A percentile compares a stretch with the other conserved stretches of the same genome.
Conservation (phyloP, 2,113 vertebrate genomes). For the Cyanoramphus novaezelandiae region DNA sequence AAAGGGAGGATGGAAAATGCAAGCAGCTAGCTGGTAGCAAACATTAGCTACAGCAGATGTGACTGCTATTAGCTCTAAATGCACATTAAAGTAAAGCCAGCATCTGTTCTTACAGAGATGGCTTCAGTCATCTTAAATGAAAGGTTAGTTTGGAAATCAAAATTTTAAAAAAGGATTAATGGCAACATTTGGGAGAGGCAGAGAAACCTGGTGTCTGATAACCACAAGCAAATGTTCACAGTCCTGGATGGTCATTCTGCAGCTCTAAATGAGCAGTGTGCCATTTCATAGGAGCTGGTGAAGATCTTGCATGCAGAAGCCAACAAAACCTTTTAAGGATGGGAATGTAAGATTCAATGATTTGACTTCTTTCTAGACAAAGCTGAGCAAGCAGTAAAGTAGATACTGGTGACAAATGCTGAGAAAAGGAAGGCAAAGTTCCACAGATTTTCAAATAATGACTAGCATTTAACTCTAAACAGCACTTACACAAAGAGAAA, state of each 20-base stretch:
- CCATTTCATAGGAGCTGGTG: neutral
- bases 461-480: neutral
- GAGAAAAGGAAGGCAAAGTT: neutral
- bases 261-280: neutral
- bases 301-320: neutral
- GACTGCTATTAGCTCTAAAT: neutral
- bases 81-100: neutral
- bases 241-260: neutral
- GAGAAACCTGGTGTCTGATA: neutral
- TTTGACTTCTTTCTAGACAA: neutral
- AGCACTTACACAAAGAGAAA: neutral
- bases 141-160: neutral
- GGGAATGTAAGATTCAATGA: neutral
- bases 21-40: neutral
- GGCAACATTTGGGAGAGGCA: neutral
- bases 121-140: neutral
- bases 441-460: neutral
- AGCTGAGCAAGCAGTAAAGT: constrained; percentile 9
- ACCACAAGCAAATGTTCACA: neutral
- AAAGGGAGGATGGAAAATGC: neutral
- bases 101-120: neutral
- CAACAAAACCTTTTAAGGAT: neutral
- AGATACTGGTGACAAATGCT: neutral
- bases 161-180: neutral
- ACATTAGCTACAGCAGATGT: neutral